Base-by-base conservation (phyloP, 2,113 vertebrate species). In the Ancistrus triradiatus region DNA sequence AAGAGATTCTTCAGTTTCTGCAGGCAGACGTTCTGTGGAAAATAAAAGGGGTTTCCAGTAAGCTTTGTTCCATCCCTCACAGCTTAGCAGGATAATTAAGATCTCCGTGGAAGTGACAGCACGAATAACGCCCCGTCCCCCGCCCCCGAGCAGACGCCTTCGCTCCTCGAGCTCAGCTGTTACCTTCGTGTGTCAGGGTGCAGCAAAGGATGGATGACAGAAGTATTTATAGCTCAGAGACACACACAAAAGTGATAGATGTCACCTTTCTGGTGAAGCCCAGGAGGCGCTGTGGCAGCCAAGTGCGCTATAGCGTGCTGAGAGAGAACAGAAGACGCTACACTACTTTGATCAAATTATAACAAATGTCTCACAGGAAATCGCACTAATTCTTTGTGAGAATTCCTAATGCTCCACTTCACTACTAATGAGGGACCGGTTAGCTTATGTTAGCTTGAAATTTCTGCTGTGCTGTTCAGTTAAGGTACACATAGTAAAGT, bases 201-300 rank as follows among this genome's bases (percentile, higher is more conserved):
- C 57, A 78, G 78, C 79, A 74, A 81, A 77, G 76, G 79, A 81
- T 47, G 76, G 74, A 78, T 72, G 77, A 48, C 68, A 57, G 70
- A 70, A 78, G 77, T 88, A 83, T 89, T 89, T 88, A 87, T 83
- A 86, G 87, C 67, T n/a, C 52, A 40, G 70, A 76, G 28, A 71
- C 33, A 0, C 33, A 0, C 59, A 57, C 84, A 82, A 84, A 68
- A 89, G 86, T 88, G 83, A 90, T 87, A 83, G 80, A 87, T 86
- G 86, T 86, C 82, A 87, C 88, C 85, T 86, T 87, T 84, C 80
- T 80, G 74, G 77, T 69, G 47, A 72, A 17, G 75, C 78, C 82
- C 75, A 77, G 69, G 74, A 78, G 77, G 77, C 76, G 56, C 66
- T 69, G 75, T 74, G 79, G 74, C 77, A 77, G 72, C 80, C 72